Percentiles rank a stretch among this genome's conserved stretches.
These are phyloP conservation scores for Eremobia ochroleuca DNA, from an alignment of 2,888 invertebrate genomes.

Conservation along the genomic window DNA sequence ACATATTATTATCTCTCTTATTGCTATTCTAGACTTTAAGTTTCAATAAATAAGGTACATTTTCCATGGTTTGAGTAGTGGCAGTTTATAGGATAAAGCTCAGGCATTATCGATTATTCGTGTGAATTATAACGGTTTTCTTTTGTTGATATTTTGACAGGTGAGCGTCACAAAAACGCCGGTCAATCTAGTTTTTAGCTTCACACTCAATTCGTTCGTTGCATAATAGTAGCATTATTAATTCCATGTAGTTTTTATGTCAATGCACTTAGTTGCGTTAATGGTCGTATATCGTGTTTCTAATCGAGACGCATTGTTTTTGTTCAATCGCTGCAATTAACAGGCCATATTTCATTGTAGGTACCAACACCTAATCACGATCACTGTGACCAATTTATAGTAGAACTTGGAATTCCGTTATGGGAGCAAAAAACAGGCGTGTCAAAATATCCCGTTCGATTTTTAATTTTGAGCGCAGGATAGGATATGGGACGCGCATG, in stretches of 20 bases:
- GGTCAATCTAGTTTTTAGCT: conserved; percentile 48
- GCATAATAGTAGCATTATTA: conserved; percentile 31
- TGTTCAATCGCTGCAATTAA: conserved; percentile 54
- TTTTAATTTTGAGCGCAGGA: conserved; percentile 66
- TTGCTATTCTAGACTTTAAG: conserved; percentile 25
- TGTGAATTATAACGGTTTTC: conserved; percentile 84
- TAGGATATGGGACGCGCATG: conserved; percentile 73
- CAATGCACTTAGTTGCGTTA: conserved; percentile 53
- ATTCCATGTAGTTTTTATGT: conserved; percentile 47
- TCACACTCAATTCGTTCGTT: conserved; percentile 24
- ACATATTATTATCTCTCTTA: conserved; percentile 27
- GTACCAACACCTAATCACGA: conserved; percentile 53
- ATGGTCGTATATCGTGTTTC: conserved; percentile 54
- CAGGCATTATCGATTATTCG: conserved; percentile 73
- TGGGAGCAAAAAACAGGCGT: conserved; percentile 61
- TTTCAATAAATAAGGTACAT: conserved; percentile 44
- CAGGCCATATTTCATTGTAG: conserved; percentile 34
- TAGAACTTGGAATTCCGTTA: conserved; percentile 64
- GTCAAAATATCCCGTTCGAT: conserved; percentile 66
- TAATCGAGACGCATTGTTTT: conserved; percentile 60
- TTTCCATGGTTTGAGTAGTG: conserved; percentile 13
- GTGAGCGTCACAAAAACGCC: conserved; percentile 58
- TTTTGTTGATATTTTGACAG: conserved; percentile 73
- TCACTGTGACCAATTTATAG: conserved; percentile 21
- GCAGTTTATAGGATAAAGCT: conserved; percentile 75